Base-by-base conservation (phyloP, 2,113 vertebrate species). In the Saccopteryx bilineata region DNA sequence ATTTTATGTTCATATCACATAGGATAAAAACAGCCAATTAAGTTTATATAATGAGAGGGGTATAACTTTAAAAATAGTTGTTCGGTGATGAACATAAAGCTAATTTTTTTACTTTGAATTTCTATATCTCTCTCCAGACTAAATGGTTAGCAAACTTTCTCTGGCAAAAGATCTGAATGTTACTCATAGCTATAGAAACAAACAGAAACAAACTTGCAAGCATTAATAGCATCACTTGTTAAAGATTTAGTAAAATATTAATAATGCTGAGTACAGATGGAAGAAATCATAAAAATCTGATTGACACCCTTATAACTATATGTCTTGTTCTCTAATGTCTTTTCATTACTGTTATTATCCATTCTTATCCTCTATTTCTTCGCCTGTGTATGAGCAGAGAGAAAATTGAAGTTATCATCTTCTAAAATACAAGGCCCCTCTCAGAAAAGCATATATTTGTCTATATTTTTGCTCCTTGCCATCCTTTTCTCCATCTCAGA, bases 61-160 rank as follows among this genome's bases (percentile, higher is more conserved):
- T 46, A 88, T 58, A 54, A 54, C 48, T 80, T 68, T 26, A 78
- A 66, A 17, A 54, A 14, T 33, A 61, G 13, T 71, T 86, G 21
- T 21, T 76, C 5, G 24, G 52, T 63, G 7, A 31, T 24, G 2
- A 46, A n/a, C 39, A 71, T 56, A 1, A 5, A 12, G 8, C 28
- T 83, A 54, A 91, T 54, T 91, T 91, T 50, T 26, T 52, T 23
- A 74, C 60, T 94, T 83, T 60, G 6, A 69, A 63, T 88, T 85
- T 81, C n/a, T 23, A 71, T 24, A 90, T 19, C 3, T 82, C 15
- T 75, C 39, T 68, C 50, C 71, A 87, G 24, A 48, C 9, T 18
- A 91, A 60, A 60, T 3, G 2, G 8, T 72, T 48, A 94, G 5
- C n/a, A 85, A 84, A 84, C 39, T 39, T 75, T 78, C 61, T 6